A percentile compares a stretch with the other conserved stretches of the same genome.
Conservation (phyloP, 2,888 invertebrate species). For the Ormyrus rosae region DNA sequence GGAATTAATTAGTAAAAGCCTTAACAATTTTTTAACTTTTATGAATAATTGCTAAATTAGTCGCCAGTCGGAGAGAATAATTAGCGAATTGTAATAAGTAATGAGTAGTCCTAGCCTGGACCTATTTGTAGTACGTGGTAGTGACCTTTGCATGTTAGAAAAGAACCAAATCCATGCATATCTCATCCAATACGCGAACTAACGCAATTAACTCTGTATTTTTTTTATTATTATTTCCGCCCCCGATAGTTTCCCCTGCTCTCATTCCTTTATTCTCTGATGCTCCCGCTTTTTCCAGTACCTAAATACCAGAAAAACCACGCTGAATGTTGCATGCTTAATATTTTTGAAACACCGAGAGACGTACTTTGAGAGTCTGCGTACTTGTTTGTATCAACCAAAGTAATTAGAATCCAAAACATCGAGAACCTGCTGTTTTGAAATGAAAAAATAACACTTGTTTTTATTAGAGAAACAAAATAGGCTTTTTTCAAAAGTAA, state of each 20-base stretch:
- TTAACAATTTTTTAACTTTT: conserved; percentile 38
- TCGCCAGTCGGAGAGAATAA: conserved; percentile 63
- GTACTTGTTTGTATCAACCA: conserved; percentile 71
- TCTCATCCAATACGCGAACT: conserved; percentile 47
- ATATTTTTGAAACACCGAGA: conserved; percentile 56
- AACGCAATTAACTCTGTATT: conserved; percentile 45
- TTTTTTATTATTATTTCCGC: conserved; percentile 21
- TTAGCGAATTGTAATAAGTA: conserved; percentile 62
- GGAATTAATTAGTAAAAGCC: conserved; percentile 38
- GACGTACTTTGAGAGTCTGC: conserved; percentile 64
- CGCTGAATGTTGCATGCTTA: conserved; percentile 71
- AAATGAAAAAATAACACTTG: conserved; percentile 23
- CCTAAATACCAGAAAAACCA: conserved; percentile 53
- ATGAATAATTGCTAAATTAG: conserved; percentile 58
- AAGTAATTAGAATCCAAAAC: conserved; percentile 50
- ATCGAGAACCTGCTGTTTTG: conserved; percentile 20
- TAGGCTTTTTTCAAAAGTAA: conserved; percentile 24
- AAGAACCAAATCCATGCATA: conserved; percentile 50
- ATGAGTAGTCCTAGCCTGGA: conserved; percentile 60
- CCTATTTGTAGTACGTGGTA: conserved; percentile 68
- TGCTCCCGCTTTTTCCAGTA: conserved; percentile 51
- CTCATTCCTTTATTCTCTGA: conserved; percentile 33
- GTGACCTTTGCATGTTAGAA: conserved; percentile 72
- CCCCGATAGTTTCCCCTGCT: conserved; percentile 42
- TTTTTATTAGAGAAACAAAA: conserved; percentile 8